phyloP scores from a whole-genome alignment of 2,888 invertebrate species.

The Labia minor region DNA sequence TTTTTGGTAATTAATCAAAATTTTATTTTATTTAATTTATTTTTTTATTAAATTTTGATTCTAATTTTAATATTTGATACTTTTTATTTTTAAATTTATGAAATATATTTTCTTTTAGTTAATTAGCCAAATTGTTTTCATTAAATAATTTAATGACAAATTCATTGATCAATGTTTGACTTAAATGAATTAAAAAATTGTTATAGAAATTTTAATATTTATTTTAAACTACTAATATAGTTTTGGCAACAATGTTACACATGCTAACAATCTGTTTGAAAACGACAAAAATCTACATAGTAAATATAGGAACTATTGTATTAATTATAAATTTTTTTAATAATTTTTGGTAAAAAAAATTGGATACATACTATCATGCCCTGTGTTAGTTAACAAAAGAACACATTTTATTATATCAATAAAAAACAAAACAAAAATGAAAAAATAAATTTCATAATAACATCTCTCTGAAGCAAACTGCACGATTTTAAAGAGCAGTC shows the following conservation, averaged over 20 bases:
- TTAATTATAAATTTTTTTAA: slow-evolving; percentile 9
- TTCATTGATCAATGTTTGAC: not conserved
- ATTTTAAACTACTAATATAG: no score
- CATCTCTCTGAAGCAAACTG: slow-evolving; percentile 40
- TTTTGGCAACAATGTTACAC: no score
- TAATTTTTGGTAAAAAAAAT: no score
- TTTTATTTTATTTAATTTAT: not conserved
- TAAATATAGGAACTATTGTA: slow-evolving; percentile 19
- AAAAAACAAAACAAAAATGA: slow-evolving; percentile 14
- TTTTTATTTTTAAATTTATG: not conserved
- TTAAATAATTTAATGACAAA: not conserved
- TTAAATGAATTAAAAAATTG: not conserved
- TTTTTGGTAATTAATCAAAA: no score
- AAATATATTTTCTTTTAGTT: not conserved
- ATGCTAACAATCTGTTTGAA: not conserved
- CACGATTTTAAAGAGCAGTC: slow-evolving; percentile 36
- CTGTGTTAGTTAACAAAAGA: not conserved
- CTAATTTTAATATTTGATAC: not conserved
- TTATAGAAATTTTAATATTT: no score
- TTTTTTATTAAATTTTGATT: not conserved
- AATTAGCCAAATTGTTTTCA: not conserved
- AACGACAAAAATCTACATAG: slow-evolving; percentile 14
- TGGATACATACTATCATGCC: not conserved
- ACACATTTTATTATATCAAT: slow-evolving; percentile 15
- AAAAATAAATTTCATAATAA: slow-evolving; percentile 17